phyloP scores from a whole-genome alignment of 2,113 vertebrate species.

The Osmerus eperlanus region DNA sequence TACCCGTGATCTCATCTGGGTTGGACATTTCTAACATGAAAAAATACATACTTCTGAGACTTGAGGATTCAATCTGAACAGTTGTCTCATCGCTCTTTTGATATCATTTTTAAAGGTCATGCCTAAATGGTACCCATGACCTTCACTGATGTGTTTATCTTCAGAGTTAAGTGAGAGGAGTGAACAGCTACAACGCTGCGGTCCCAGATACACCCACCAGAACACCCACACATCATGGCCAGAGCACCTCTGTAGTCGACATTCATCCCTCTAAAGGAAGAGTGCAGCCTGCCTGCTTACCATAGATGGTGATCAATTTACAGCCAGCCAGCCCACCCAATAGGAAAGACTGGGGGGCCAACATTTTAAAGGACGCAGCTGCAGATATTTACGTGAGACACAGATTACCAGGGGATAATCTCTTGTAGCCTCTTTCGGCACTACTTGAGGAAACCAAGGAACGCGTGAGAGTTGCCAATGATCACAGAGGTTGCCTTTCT shows the following conservation, averaged over 20 bases:
- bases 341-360: conserved; percentile 19
- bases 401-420: conserved; percentile 56
- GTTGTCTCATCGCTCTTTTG: too few species aligned
- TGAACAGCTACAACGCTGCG: conserved; percentile 3
- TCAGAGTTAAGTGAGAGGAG: conserved; percentile 22
- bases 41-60: too few species aligned
- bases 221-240: background rate
- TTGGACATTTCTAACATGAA: too few species aligned
- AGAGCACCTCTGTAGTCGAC: conserved; percentile 22
- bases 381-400: conserved; percentile 47
- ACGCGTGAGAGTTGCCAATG: conserved; percentile 42
- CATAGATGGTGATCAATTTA: conserved; percentile 26
- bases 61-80: too few species aligned
- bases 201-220: background rate
- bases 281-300: conserved; percentile 32
- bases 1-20: too few species aligned
- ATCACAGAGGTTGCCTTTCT: conserved; percentile 61
- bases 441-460: conserved; percentile 48
- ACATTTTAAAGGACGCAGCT: conserved; percentile 37
- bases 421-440: conserved; percentile 26
- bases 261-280: conserved; percentile 20
- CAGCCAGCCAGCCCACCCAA: conserved; percentile 27
- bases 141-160: background rate
- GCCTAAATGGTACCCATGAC: too few species aligned
- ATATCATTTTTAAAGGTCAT: too few species aligned